Evolutionary conservation across 2,113 vertebrate species (phyloP).

Genomic region (Clinocottus analis): DNA sequence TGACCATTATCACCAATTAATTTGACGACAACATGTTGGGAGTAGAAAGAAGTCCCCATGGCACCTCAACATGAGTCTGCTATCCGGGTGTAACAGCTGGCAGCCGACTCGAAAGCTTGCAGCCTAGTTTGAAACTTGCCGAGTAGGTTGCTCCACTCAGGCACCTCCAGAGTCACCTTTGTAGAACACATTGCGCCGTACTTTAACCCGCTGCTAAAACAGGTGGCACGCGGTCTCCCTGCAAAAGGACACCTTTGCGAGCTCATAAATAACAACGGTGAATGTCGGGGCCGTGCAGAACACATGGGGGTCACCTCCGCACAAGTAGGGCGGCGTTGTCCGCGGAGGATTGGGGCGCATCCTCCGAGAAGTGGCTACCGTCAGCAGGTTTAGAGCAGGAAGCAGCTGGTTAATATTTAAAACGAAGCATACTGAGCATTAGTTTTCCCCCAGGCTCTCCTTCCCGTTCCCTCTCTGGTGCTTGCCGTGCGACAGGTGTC

Average conservation of each 20-base stretch:
- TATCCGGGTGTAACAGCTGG: background rate
- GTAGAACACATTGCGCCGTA: slow-evolving; percentile 18
- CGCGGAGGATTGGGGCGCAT: slow-evolving; percentile 65
- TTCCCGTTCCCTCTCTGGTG: slow-evolving; percentile 51
- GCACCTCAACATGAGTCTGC: background rate
- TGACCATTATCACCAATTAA: background rate
- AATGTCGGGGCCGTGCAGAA: slow-evolving; percentile 67
- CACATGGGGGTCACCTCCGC: slow-evolving; percentile 77
- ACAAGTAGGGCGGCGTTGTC: slow-evolving; percentile 72
- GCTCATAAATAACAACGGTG: slow-evolving; percentile 80
- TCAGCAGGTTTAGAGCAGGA: slow-evolving; percentile 72
- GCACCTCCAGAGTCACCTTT: slow-evolving; percentile 45
- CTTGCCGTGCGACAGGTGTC: slow-evolving; percentile 74
- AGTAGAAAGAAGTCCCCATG: background rate
- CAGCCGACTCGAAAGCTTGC: slow-evolving; percentile 5
- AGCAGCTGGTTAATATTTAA: slow-evolving; percentile 74
- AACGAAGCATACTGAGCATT: slow-evolving; percentile 60
- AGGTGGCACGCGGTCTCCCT: slow-evolving; percentile 62
- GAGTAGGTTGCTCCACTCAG: slow-evolving; percentile 16
- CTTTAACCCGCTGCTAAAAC: slow-evolving; percentile 64
- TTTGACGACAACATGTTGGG: background rate
- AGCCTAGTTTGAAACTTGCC: slow-evolving; percentile 49
- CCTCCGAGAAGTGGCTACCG: slow-evolving; percentile 58
- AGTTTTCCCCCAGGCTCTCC: slow-evolving; percentile 68
- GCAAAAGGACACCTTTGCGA: slow-evolving; percentile 66